Percentiles rank a stretch among this genome's conserved stretches.
phyloP scores from a whole-genome alignment of 2,113 vertebrate species.

The Cettia cetti region DNA sequence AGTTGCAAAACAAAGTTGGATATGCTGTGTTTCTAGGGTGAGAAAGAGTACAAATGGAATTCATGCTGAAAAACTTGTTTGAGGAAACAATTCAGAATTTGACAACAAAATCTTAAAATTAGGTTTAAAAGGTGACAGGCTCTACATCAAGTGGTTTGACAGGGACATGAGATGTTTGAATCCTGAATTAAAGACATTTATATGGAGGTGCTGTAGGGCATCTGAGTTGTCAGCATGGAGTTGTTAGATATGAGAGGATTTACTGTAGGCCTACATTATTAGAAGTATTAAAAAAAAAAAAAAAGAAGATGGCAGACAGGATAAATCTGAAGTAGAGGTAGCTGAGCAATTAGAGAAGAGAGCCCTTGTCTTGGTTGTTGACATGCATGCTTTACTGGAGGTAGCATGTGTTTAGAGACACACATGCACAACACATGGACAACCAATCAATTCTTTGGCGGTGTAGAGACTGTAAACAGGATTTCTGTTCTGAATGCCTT shows the following conservation, averaged over 20 bases:
- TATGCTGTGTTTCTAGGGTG: background rate
- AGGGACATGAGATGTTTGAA: accelerated
- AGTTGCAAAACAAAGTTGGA: background rate
- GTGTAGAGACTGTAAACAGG: background rate
- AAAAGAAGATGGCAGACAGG: too few species aligned
- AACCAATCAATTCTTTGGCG: background rate
- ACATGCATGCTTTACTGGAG: background rate
- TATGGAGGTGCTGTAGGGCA: background rate
- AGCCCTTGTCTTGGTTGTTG: background rate
- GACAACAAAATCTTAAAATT: background rate
- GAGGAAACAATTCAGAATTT: background rate
- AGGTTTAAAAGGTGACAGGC: background rate
- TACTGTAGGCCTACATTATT: background rate
- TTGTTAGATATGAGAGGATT: background rate
- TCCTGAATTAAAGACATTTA: background rate
- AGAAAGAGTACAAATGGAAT: background rate
- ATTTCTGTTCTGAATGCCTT: background rate
- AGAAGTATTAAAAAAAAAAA: background rate
- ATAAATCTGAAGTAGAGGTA: background rate
- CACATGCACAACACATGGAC: accelerated
- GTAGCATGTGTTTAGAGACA: background rate
- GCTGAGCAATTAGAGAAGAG: background rate
- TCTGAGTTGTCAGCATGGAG: background rate
- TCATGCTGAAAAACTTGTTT: background rate
- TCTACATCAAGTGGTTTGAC: background rate